phyloP scores from a whole-genome alignment of 2,888 invertebrate genomes.

The Tuta absoluta region DNA sequence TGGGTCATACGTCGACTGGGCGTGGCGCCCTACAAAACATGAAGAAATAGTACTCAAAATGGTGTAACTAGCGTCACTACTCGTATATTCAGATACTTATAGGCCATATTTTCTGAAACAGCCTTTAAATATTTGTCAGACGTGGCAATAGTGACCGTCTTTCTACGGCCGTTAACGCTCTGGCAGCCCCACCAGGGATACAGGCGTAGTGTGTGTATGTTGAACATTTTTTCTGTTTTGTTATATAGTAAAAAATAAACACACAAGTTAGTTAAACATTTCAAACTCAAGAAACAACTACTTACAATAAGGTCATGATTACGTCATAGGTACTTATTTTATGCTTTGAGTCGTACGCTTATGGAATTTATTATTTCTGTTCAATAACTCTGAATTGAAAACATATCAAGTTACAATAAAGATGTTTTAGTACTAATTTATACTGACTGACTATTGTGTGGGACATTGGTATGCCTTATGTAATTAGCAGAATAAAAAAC shows the following conservation, averaged over 20 bases:
- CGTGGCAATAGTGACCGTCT: too few species aligned
- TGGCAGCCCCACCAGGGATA: too few species aligned
- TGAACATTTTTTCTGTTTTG: not conserved
- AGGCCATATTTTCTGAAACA: too few species aligned
- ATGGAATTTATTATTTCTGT: conserved; percentile 4
- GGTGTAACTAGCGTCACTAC: too few species aligned
- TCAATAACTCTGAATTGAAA: not conserved
- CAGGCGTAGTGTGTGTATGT: too few species aligned
- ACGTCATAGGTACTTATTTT: not conserved
- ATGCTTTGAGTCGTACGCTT: not conserved
- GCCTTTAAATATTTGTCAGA: too few species aligned
- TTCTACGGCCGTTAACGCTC: too few species aligned
- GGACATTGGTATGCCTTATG: not conserved
- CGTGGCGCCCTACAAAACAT: too few species aligned
- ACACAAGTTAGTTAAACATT: not conserved
- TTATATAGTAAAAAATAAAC: not conserved
- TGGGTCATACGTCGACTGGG: too few species aligned
- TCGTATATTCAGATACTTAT: too few species aligned
- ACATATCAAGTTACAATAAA: conserved; percentile 5
- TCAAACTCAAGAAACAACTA: not conserved
- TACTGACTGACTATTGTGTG: not conserved
- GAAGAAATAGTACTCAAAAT: too few species aligned
- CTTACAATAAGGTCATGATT: not conserved
- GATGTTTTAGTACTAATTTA: not conserved
- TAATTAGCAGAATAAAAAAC: too few species aligned